Evolutionary conservation across 2,113 vertebrate genomes (phyloP).

Genomic region (Hydrolagus affinis): DNA sequence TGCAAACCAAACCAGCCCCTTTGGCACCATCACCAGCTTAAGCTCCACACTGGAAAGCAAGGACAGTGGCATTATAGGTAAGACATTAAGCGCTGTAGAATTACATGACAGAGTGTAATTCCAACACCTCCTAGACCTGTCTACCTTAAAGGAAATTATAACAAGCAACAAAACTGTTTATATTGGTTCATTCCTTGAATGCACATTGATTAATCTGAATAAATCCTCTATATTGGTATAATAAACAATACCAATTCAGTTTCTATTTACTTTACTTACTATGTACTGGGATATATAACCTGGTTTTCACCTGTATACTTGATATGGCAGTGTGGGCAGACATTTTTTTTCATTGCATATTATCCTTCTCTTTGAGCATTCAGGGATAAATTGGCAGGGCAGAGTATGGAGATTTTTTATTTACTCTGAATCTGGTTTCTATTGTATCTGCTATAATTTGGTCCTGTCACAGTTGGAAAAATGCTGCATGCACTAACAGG

Average conservation of each 20-base stretch:
- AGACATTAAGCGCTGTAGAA: constrained; percentile 38
- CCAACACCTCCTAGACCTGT: neutral
- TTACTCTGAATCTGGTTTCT: no score
- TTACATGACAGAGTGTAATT: neutral
- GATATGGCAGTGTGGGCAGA: neutral
- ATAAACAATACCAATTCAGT: no score
- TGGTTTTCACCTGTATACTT: neutral
- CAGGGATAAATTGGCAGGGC: no score
- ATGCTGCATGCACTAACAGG: no score
- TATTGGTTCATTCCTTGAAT: neutral
- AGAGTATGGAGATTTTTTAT: no score
- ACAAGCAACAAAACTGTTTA: no score
- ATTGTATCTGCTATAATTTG: no score
- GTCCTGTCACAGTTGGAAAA: no score
- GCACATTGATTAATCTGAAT: neutral
- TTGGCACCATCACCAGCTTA: constrained; percentile 86
- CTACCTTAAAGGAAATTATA: no score
- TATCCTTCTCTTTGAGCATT: no score
- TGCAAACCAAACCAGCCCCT: constrained; percentile 70
- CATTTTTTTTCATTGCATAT: neutral
- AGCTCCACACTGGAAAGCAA: constrained; percentile 98
- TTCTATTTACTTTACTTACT: no score
- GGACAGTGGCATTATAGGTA: constrained; percentile 98
- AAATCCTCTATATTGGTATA: neutral
- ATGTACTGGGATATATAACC: no score